Conservation (phyloP, 2,888 invertebrate genomes). For the Erebia palarica region DNA sequence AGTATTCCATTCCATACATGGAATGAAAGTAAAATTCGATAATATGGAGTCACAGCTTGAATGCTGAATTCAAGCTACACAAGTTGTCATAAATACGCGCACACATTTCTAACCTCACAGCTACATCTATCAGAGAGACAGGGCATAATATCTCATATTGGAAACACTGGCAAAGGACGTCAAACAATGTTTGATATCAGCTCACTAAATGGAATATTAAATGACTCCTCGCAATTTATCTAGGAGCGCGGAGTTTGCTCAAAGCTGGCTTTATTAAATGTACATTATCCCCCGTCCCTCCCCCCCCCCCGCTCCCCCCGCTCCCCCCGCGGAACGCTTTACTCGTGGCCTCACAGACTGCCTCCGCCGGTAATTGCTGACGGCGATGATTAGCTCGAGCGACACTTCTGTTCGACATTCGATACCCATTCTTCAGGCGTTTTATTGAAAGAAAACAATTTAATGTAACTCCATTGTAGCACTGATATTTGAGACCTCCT, state of each 20-base stretch:
- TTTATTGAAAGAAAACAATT: background rate
- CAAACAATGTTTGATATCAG: conserved; percentile 36
- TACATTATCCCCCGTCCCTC: conserved; percentile 30
- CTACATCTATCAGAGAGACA: background rate
- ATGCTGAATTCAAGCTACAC: too few relatives aligned
- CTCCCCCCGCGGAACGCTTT: background rate
- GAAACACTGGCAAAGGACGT: background rate
- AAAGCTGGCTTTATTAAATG: conserved; percentile 41
- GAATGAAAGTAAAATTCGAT: too few relatives aligned
- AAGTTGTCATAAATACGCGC: too few relatives aligned
- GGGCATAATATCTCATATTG: background rate
- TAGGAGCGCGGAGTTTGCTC: conserved; percentile 32
- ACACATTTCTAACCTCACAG: too few relatives aligned
- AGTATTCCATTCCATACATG: too few relatives aligned
- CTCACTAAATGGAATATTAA: conserved; percentile 37
- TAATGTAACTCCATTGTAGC: background rate
- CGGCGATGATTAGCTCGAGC: background rate
- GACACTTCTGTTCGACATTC: background rate
- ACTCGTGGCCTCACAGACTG: background rate
- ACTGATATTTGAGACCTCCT: background rate
- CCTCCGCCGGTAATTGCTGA: background rate
- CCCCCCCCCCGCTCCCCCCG: background rate
- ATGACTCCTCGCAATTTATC: conserved; percentile 37
- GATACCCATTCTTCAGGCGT: background rate
- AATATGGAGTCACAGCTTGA: too few relatives aligned